Evolutionary conservation across 2,113 vertebrate species (phyloP).

Genomic region (Bubo blakistoni): DNA sequence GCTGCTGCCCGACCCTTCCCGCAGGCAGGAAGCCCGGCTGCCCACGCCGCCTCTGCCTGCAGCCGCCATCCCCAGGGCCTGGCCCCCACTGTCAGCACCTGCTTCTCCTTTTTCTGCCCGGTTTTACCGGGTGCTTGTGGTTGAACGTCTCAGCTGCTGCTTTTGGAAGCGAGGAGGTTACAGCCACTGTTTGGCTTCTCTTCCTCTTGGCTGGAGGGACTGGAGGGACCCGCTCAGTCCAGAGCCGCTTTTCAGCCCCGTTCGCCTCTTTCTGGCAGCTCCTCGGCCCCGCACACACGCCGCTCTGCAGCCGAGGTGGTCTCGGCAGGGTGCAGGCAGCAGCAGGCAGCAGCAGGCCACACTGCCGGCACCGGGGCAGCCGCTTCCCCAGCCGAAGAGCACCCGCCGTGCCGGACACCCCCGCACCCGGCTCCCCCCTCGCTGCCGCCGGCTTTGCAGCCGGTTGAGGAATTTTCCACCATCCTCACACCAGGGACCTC

Average conservation of each 20-base stretch:
- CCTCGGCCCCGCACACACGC: too few species aligned
- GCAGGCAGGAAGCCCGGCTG: too few species aligned
- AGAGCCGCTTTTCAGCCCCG: fast-evolving
- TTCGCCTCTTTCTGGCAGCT: neutral
- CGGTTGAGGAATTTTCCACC: neutral
- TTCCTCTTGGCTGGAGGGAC: neutral
- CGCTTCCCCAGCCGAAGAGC: neutral
- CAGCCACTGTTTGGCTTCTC: neutral
- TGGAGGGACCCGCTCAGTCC: neutral
- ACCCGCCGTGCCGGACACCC: fast-evolving
- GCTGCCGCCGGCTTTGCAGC: neutral
- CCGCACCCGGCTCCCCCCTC: neutral
- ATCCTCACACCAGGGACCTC: neutral
- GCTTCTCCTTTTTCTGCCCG: neutral
- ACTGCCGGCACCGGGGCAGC: too few species aligned
- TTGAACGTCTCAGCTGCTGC: neutral
- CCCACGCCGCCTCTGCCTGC: neutral
- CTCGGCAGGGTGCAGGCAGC: neutral
- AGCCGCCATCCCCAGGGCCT: neutral
- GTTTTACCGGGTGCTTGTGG: fast-evolving
- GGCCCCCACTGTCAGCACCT: fast-evolving
- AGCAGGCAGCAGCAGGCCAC: neutral
- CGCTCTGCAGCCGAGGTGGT: neutral
- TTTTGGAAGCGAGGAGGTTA: neutral
- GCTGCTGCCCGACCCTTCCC: neutral